Evolutionary conservation across 2,888 invertebrate genomes (phyloP), one percentile per base, ranked within the genome.

Genomic region (Ligdia adustata): DNA sequence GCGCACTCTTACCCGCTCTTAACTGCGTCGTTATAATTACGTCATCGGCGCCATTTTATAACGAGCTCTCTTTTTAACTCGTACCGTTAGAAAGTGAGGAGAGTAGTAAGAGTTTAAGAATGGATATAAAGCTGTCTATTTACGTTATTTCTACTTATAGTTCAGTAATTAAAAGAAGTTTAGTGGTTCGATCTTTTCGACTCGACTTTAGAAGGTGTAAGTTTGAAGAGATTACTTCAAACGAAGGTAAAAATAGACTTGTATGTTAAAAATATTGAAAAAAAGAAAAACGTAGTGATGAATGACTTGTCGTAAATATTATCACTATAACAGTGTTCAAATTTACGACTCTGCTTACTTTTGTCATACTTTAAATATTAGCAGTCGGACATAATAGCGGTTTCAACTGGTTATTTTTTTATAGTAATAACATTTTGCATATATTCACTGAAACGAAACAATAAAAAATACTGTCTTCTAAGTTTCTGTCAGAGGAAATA

Each of bases 91-190:
- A 79, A 52, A 58, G 71, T 66, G 77, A 76, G 54, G 57, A 46
- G 27, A 12, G 57, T 57, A 66, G 37, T 46, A 59, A 70, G 73
- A 69, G 64, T 65, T 67, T 65, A 55, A 60, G 53, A 53, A 55
- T 52, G 62, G 62, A 65, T 60, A 64, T 66, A 55, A 64, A 60
- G 57, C 57, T 70, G 60, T 68, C 74, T 72, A 72, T 72, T 68
- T 66, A 63, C 54, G 64, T 63, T 43, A 58, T 58, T 48, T 66
- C 66, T 62, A 64, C 62, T 63, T 64, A 65, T 66, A 64, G 65
- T 56, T 37, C 51, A 52, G 66, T 75, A 70, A 72, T 75, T 69
- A 69, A 69, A 69, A 69, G 60, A 60, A 60, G 64, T 68, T 60
- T 64, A 55, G 39, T 41, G 51, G 55, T 59, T 52, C 56, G 48